Base-by-base conservation (phyloP, 2,888 invertebrate species). In the Oxystoma pomonae region DNA sequence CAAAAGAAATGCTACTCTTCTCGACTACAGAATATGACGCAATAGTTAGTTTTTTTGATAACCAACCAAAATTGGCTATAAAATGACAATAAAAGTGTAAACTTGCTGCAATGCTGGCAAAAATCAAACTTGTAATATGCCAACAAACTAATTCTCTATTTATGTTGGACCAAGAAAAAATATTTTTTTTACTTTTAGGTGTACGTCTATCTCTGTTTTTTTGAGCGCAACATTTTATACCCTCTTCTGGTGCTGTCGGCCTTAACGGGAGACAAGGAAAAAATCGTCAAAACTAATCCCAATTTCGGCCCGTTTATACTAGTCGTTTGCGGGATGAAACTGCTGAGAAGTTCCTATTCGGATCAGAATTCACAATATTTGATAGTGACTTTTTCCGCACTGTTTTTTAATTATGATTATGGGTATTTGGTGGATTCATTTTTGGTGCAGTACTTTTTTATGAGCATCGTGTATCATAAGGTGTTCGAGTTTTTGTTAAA, bases 401-500 rank as follows among this genome's bases (percentile, higher is more conserved):
- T 98, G 19, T 87, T 97, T 75, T 96, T 96, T 81, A 90, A 91
- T 74, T 84, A 88, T 70, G 97, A 98, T 77, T 90, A 90, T 74
- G 83, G 85, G 74, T 83, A 85, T 65, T 83, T 90, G 35, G 90
- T 92, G 17, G 94, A 96, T 79, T 92, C 93, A 0, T 96, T 97
- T 78, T 86, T 98, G 16, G 86, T 98, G 0, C 94, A 97, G 79
- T 96, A 96, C 79, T 98, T 95, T 81, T 83, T 98, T 68, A 90
- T 94, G 72, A 91, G 94, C 61, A 90, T 97, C 65, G 84, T 92
- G 55, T 94, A 92, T 74, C 89, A 89, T 73, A 97, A 98, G 80
- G 88, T 93, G 65, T 90, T 93, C 78, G 98, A 99, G 82, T 88
- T 98, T 74, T 81, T 96, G 68, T 83, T 98, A 57, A 98, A 98